Evolutionary conservation across 2,113 vertebrate genomes (phyloP).

Genomic region (Cercopithecus mona): DNA sequence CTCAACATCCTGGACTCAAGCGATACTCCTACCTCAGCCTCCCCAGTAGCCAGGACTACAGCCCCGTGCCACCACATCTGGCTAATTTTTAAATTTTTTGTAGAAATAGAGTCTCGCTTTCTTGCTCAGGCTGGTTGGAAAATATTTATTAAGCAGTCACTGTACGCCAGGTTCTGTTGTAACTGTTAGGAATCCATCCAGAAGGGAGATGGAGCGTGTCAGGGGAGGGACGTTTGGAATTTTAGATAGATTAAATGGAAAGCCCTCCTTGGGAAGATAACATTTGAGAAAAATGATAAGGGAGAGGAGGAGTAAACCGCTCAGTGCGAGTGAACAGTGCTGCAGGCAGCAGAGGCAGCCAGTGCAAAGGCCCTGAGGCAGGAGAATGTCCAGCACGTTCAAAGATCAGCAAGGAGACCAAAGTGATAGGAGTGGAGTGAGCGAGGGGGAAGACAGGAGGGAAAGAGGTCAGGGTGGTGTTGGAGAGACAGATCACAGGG

Average conservation of each 20-base stretch:
- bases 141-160: background rate
- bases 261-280: background rate
- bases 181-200: background rate
- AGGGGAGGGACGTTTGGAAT: background rate
- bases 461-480: background rate
- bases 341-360: background rate
- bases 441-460: background rate
- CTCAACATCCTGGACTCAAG: too few species aligned
- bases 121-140: too few species aligned
- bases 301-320: background rate
- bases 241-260: background rate
- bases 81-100: too few species aligned
- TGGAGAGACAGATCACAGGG: background rate
- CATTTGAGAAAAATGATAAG: background rate
- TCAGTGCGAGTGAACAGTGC: background rate
- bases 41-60: too few species aligned
- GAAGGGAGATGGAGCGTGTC: background rate
- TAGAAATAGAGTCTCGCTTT: too few species aligned
- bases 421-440: background rate
- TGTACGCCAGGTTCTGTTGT: background rate
- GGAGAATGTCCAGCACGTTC: background rate
- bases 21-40: too few species aligned
- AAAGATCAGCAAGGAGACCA: background rate
- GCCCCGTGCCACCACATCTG: too few species aligned
- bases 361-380: background rate